Conservation (phyloP, 2,797 vertebrate species). For the Moxostoma hubbsi region DNA sequence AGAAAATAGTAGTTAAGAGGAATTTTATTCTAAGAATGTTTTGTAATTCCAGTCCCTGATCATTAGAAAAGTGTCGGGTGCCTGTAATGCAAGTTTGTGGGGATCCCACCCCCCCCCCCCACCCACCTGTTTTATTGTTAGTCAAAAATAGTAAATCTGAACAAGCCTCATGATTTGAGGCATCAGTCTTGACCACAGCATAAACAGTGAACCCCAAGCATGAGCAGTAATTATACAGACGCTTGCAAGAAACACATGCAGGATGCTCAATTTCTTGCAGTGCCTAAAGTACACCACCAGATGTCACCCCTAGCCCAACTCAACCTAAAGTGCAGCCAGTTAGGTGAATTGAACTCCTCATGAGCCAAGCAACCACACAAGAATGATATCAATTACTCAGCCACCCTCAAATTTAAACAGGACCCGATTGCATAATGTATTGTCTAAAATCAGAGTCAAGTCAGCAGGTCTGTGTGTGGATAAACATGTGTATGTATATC, state of each 20-base stretch:
- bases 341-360: background rate
- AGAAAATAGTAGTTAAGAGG: too few relatives aligned
- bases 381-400: slow-evolving; percentile 30
- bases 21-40: too few relatives aligned
- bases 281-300: slow-evolving; percentile 8
- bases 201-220: background rate
- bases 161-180: background rate
- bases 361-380: background rate
- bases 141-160: too few relatives aligned
- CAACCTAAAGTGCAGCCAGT: background rate
- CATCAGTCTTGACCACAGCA: background rate
- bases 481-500: background rate
- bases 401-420: background rate
- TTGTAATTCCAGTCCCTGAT: too few relatives aligned
- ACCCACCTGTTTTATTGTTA: too few relatives aligned
- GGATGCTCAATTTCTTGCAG: background rate
- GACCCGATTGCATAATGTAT: background rate
- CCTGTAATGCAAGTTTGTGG: too few relatives aligned
- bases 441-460: slow-evolving; percentile 5
- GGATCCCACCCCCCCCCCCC: too few relatives aligned
- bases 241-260: background rate
- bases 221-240: background rate
- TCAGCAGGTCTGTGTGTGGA: background rate
- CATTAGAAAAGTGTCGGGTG: too few relatives aligned
- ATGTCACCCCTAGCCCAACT: slow-evolving; percentile 23